Conservation (phyloP, 2,797 vertebrate species). For the Enoplosus armatus region DNA sequence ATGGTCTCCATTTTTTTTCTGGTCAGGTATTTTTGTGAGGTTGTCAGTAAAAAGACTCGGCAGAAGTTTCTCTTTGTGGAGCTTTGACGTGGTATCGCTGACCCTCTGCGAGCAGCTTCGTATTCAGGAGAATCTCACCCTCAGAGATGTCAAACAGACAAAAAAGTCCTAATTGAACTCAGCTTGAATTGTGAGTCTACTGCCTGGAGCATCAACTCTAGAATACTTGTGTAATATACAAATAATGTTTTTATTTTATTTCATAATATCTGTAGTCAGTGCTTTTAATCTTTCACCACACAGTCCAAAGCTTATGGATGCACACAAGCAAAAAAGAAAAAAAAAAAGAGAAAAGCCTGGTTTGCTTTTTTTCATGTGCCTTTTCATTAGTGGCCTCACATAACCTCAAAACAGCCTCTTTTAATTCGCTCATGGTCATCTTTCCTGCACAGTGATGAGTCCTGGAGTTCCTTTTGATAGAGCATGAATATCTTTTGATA, state of each 20-base stretch:
- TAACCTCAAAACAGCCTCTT: not conserved
- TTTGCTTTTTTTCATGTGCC: not conserved
- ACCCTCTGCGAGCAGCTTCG: not conserved
- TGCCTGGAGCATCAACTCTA: not conserved
- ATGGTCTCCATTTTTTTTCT: not conserved
- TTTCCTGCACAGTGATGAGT: not conserved
- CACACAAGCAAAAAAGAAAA: not conserved
- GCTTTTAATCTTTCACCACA: not conserved
- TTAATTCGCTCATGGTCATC: not conserved
- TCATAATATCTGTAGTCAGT: not conserved
- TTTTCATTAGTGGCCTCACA: conserved; percentile 16
- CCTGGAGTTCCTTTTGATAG: conserved; percentile 22
- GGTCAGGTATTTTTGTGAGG: not conserved
- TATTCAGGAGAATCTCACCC: not conserved
- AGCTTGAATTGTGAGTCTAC: not conserved
- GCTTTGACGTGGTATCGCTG: not conserved
- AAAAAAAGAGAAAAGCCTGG: no score
- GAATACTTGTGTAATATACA: no score
- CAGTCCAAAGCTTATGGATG: not conserved
- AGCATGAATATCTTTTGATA: not conserved
- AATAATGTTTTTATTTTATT: not conserved
- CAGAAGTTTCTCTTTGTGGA: not conserved
- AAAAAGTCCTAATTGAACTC: not conserved
- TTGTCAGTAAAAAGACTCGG: not conserved
- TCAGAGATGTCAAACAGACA: not conserved